Conservation (phyloP, 2,888 invertebrate species). For the Eulithis testata region DNA sequence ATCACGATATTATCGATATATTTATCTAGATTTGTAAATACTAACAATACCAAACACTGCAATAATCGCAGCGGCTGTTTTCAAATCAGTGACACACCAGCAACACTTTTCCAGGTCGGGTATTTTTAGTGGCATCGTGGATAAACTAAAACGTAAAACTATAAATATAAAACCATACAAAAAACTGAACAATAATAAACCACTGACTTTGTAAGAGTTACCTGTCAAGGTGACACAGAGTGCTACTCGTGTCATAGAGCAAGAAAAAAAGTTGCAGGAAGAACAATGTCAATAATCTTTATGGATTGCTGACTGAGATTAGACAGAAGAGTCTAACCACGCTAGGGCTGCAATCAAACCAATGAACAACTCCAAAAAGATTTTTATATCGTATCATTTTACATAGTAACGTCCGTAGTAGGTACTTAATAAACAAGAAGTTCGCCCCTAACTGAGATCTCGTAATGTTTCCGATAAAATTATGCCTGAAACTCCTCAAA, state of each 20-base stretch:
- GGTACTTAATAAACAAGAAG: too few species aligned
- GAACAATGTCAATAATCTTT: background rate
- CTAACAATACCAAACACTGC: slow-evolving; percentile 66
- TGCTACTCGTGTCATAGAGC: background rate
- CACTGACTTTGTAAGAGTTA: background rate
- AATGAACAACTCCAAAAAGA: too few species aligned
- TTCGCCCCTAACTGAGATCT: too few species aligned
- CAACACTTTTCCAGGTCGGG: slow-evolving; percentile 53
- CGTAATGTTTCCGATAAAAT: too few species aligned
- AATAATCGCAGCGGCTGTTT: slow-evolving; percentile 63
- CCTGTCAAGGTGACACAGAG: background rate
- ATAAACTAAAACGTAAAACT: background rate
- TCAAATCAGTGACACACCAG: slow-evolving; percentile 61
- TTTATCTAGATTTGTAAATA: slow-evolving; percentile 5
- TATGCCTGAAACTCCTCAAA: too few species aligned
- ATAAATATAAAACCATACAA: slow-evolving; percentile 18
- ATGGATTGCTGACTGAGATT: too few species aligned
- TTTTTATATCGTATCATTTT: too few species aligned
- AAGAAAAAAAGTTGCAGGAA: background rate
- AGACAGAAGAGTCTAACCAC: too few species aligned
- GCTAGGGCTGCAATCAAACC: too few species aligned
- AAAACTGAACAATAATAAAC: slow-evolving; percentile 1
- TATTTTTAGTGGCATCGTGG: slow-evolving; percentile 44
- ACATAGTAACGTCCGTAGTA: too few species aligned
- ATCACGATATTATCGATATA: too few species aligned